Evolutionary conservation across 2,888 invertebrate genomes (phyloP), one percentile per base, ranked within the genome.

Genomic region (Isoperla grammatica): DNA sequence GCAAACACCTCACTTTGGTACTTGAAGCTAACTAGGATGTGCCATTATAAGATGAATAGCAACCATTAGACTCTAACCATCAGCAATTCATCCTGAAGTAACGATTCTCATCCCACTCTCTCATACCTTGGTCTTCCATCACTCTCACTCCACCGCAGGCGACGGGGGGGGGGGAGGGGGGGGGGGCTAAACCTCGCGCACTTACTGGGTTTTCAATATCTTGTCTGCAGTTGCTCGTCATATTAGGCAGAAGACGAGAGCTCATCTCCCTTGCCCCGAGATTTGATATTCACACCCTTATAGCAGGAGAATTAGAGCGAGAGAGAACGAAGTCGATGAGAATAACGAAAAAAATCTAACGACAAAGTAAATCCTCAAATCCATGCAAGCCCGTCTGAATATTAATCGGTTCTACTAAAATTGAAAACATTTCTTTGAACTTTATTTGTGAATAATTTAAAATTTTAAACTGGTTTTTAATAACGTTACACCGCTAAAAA

Each of bases 11-110:
- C 42, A 40, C 4, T 40, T 40, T 40, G 42, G 42, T 4, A 40
- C 12, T 4, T 40, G 29, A 29, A 29, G 29, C 29, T 29, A 29
- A 29, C 29, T 11, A 45, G 45, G 4, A 3, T 40, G 13, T 45
- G 45, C 45, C 45, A 45, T 45, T 45, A 11, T 19, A 19, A 45
- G 45, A 45, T 17, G 45, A 45, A 45, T 45, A 19, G 19, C 15
- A 45, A 19, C n/a, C 45, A 13, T 13, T 45, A 45, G 11, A 3
- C 15, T 45, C 45, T 45, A 45, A 45, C 45, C 19, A 19, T 11
- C 19, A 45, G 45, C n/a, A n/a, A 45, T 45, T 17, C 11, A 45
- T 45, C 45, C n/a, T 11, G 15, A 11, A 17, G 45, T 6, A 45
- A 45, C 45, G 45, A 45, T 6, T 45, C 15, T 45, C 29, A 29